Base-by-base conservation (phyloP, 2,888 invertebrate species). In the Pheosia tremula region DNA sequence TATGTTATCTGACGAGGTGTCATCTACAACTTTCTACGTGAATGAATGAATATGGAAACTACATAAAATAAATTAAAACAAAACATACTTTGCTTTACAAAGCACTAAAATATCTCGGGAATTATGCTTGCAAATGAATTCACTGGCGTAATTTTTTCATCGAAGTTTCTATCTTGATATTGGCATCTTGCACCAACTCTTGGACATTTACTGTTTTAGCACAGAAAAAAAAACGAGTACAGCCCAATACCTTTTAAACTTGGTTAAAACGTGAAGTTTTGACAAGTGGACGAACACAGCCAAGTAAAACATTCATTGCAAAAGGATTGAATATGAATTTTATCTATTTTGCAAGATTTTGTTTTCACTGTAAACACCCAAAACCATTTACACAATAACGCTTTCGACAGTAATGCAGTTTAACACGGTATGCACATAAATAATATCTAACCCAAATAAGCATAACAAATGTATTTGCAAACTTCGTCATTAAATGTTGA, bases 121-220 rank as follows among this genome's bases (percentile, higher is more conserved):
- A 67, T 63, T 62, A 63, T 56, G 62, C 64, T 66, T 61, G 65
- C 69, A 59, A 55, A 63, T 69, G 73, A 56, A 45, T 24, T 54
- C 54, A 72, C 59, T 86, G 74, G 63, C 71, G 76, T 59, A 89
- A 74, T 74, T 78, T 84, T 84, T 79, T 84, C 77, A 90, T 78
- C 38, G 86, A 81, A 38, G 53, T 57, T 57, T 86, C 84, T 64
- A 91, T 85, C 79, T 85, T 89, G 74, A 62, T 70, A 74, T 77
- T 85, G 43, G 84, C 86, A 57, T 72, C 80, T 73, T 85, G 81
- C 77, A 88, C 87, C 82, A 89, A 78, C 68, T 81, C 79, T 58
- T 78, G 81, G 60, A 87, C 69, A 74, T 81, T 84, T 60, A 50
- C 47, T 47, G 45, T 45, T 45, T 45, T 10, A 11, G 47, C 47